These are phyloP conservation scores for Beroe forskalii DNA, from an alignment of 37 sponge, comb jelly and placozoan genomes.

Conservation along the genomic window DNA sequence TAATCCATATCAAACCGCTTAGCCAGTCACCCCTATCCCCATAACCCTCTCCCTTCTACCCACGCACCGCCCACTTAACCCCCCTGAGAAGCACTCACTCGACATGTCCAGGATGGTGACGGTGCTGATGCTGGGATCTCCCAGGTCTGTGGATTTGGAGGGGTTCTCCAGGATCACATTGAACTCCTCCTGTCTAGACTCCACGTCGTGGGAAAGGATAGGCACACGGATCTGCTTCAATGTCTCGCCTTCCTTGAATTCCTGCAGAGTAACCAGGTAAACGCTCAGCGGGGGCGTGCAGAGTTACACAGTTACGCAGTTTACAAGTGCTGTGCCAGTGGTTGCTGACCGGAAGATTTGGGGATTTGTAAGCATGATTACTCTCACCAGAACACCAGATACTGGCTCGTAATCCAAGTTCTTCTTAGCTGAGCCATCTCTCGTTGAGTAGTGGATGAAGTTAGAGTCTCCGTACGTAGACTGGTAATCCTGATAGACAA, in stretches of 20 bases:
- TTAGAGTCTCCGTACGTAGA: slow-evolving; percentile 36
- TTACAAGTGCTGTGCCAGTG: no score
- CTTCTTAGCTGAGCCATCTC: slow-evolving; percentile 50
- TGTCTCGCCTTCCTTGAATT: slow-evolving; percentile 33
- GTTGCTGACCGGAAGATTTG: no score
- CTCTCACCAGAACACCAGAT: slow-evolving; percentile 2
- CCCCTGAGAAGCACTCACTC: neutral
- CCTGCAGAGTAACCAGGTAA: neutral
- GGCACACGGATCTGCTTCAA: neutral
- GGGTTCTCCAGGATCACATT: slow-evolving; percentile 54
- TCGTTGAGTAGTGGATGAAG: slow-evolving; percentile 32
- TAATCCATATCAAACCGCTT: no score
- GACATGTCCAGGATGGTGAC: slow-evolving; percentile 61
- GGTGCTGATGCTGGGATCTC: slow-evolving; percentile 28
- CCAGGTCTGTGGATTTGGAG: slow-evolving; percentile 27
- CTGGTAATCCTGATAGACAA: slow-evolving; percentile 6
- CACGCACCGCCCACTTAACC: no score
- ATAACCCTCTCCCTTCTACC: no score
- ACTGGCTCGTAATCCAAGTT: slow-evolving; percentile 24
- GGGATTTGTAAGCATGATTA: no score
- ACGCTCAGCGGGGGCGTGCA: no score
- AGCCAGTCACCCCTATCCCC: no score
- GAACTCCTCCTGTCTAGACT: slow-evolving; percentile 43
- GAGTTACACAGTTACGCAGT: no score
- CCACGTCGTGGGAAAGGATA: slow-evolving; percentile 30